These are phyloP conservation scores for Tragelaphus buxtoni DNA, from an alignment of 2,113 vertebrate genomes.

Conservation along the genomic window DNA sequence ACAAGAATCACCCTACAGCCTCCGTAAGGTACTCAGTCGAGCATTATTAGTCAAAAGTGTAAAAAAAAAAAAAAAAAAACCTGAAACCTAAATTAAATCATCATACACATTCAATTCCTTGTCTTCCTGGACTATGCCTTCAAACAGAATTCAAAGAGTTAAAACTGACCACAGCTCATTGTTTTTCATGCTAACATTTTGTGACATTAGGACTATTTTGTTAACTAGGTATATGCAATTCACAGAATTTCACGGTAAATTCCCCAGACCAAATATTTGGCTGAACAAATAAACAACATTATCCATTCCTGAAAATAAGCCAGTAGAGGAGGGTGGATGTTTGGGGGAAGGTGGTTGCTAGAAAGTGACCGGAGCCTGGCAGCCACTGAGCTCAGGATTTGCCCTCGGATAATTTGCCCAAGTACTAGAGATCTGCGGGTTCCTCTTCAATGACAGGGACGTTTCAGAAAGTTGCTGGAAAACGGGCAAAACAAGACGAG, in stretches of 20 bases:
- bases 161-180: background rate
- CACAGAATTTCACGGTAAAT: constrained; percentile 76
- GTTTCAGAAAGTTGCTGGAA: constrained; percentile 57
- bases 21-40: background rate
- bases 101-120: background rate
- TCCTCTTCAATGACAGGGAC: constrained; percentile 18
- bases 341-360: constrained; percentile 4
- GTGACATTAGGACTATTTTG: constrained; percentile 63
- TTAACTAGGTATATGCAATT: constrained; percentile 72
- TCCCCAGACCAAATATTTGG: constrained; percentile 76
- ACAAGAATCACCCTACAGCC: too few species aligned
- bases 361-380: constrained; percentile 57
- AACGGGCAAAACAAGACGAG: constrained; percentile 59
- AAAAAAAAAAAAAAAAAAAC: background rate
- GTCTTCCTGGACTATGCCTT: background rate
- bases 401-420: background rate
- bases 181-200: constrained; percentile 56
- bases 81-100: background rate
- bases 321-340: background rate
- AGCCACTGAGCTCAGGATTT: background rate
- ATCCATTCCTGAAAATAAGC: constrained; percentile 71
- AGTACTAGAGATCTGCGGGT: background rate
- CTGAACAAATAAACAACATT: constrained; percentile 75
- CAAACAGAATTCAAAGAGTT: constrained; percentile 46
- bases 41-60: background rate